Percentiles rank a stretch among this genome's conserved stretches.
These are phyloP conservation scores for Corapipo altera DNA, from an alignment of 2,113 vertebrate genomes.

Conservation along the genomic window DNA sequence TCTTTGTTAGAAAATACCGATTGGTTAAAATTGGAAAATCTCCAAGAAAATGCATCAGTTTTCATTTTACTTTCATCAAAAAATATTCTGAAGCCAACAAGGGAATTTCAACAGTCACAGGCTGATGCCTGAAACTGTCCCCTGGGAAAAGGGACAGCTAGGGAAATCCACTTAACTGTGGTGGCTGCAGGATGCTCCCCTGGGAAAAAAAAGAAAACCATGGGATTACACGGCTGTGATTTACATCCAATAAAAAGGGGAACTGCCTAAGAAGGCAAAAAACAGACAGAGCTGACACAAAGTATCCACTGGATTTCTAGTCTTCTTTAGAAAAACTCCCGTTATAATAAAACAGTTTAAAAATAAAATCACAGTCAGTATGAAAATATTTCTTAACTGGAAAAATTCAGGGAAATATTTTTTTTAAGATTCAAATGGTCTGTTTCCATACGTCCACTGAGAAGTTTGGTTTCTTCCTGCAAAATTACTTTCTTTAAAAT, in stretches of 20 bases:
- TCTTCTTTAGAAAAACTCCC: not conserved
- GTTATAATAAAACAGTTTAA: slow-evolving; percentile 5
- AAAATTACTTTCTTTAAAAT: slow-evolving; percentile 61
- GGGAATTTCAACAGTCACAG: not conserved
- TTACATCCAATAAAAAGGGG: not conserved
- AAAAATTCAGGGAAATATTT: slow-evolving; percentile 26
- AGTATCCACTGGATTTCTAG: not conserved
- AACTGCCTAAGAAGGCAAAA: not conserved
- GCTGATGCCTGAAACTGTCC: not conserved
- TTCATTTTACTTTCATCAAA: not conserved
- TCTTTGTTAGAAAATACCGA: slow-evolving; percentile 14
- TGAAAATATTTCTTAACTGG: slow-evolving; percentile 44
- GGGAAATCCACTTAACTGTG: not conserved
- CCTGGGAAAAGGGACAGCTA: not conserved
- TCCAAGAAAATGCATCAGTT: not conserved
- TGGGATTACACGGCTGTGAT: not conserved
- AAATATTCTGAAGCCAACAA: not conserved
- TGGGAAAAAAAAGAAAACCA: not conserved
- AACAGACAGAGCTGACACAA: not conserved
- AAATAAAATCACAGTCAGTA: slow-evolving; percentile 43
- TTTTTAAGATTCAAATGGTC: slow-evolving; percentile 30
- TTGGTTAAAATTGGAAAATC: not conserved
- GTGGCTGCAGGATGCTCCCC: not conserved
- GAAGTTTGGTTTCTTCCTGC: slow-evolving; percentile 46
- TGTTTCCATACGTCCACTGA: slow-evolving; percentile 20